Conservation (phyloP, 2,797 vertebrate genomes). For the Manis crassicaudata region DNA sequence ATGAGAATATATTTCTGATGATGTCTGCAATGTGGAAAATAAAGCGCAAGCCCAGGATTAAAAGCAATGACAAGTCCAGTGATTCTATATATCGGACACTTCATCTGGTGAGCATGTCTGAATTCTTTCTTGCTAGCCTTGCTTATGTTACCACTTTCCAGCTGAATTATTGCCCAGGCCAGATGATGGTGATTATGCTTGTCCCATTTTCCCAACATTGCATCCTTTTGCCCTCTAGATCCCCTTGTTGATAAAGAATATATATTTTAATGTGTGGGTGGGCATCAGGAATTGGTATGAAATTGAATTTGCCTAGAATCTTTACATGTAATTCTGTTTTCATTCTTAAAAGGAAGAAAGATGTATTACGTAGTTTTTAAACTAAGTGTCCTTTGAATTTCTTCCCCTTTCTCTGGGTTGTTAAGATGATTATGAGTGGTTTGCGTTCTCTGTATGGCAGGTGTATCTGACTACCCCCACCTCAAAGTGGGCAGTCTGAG, state of each 20-base stretch:
- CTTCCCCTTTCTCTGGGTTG: background rate
- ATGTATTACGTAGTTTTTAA: background rate
- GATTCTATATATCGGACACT: constrained; percentile 92
- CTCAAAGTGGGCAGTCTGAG: background rate
- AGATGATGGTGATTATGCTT: background rate
- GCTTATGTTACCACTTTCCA: background rate
- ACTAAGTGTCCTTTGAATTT: background rate
- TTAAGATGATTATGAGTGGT: background rate
- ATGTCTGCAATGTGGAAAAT: constrained; percentile 93
- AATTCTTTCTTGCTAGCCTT: background rate
- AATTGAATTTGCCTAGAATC: background rate
- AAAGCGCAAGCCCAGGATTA: constrained; percentile 84
- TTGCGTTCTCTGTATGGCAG: rapidly evolving
- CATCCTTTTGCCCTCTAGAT: background rate
- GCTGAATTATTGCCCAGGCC: background rate
- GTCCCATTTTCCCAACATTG: rapidly evolving
- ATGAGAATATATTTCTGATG: constrained; percentile 52
- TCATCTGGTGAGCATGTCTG: constrained; percentile 67
- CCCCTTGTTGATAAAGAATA: background rate
- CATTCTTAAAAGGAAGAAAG: background rate
- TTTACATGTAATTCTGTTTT: background rate
- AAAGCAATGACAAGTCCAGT: constrained; percentile 84
- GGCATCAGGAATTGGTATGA: background rate
- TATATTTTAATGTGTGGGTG: background rate
- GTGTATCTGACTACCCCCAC: too few species aligned